Evolutionary conservation across 1,140 invertebrate genomes (phyloP).

Genomic region (Ceratina australensis): DNA sequence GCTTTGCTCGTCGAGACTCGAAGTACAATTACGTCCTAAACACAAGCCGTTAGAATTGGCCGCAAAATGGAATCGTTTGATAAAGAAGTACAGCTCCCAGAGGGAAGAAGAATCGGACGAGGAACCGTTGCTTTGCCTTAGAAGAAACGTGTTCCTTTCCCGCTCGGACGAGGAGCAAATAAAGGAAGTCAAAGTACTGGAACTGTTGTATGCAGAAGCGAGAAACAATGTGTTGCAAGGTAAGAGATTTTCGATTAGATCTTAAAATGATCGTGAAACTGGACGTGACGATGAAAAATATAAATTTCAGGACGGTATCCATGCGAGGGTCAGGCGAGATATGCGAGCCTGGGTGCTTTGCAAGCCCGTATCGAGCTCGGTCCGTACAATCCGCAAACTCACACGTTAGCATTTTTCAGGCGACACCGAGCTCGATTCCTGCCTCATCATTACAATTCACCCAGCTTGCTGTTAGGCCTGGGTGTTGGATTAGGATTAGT

Average conservation of each 20-base stretch:
- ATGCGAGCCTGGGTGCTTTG: constrained; percentile 92
- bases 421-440: constrained; percentile 75
- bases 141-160: constrained; percentile 93
- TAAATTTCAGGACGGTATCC: constrained; percentile 86
- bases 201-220: constrained; percentile 94
- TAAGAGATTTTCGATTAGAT: constrained; percentile 36
- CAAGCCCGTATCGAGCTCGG: constrained; percentile 93
- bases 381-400: constrained; percentile 90
- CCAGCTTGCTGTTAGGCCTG: constrained; percentile 73
- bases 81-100: constrained; percentile 88
- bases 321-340: constrained; percentile 89
- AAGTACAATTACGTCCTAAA: constrained; percentile 92
- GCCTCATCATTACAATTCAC: constrained; percentile 76
- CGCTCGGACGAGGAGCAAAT: constrained; percentile 92
- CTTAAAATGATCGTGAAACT: neutral
- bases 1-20: constrained; percentile 85
- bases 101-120: constrained; percentile 85
- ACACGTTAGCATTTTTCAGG: constrained; percentile 92
- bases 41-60: constrained; percentile 92
- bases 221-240: constrained; percentile 91
- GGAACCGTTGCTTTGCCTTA: constrained; percentile 90
- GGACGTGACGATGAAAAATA: neutral
- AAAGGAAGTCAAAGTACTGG: constrained; percentile 92
- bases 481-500: constrained; percentile 84
- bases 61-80: constrained; percentile 88